These are phyloP conservation scores for Daktulosphaira vitifoliae DNA, from an alignment of 1,140 invertebrate genomes.

Conservation along the genomic window DNA sequence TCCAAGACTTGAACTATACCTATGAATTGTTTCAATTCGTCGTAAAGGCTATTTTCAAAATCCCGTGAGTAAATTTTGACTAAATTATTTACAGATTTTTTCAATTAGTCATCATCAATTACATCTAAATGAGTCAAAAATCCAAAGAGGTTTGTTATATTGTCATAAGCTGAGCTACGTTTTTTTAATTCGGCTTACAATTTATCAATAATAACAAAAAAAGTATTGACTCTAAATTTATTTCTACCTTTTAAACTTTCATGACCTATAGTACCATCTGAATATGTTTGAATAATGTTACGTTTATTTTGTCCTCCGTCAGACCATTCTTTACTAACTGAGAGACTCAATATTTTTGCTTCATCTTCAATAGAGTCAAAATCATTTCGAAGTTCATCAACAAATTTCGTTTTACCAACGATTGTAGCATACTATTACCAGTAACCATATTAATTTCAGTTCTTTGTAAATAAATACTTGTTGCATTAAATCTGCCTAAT, in stretches of 20 bases:
- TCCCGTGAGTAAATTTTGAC: background rate
- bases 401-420: too few species aligned
- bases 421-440: too few species aligned
- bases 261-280: too few species aligned
- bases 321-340: too few species aligned
- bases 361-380: background rate
- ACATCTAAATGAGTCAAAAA: background rate
- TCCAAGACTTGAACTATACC: background rate
- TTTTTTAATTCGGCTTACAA: background rate
- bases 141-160: background rate
- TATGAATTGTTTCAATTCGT: constrained; percentile 1
- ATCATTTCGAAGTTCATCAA: too few species aligned
- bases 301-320: too few species aligned
- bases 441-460: too few species aligned
- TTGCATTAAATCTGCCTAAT: too few species aligned
- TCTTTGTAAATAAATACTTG: too few species aligned
- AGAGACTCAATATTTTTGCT: too few species aligned
- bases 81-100: constrained; percentile 1
- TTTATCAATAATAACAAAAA: background rate
- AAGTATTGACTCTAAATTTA: background rate
- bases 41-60: background rate
- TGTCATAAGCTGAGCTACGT: constrained; percentile 2
- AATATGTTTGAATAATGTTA: too few species aligned
- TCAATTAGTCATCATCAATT: background rate
- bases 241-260: too few species aligned